phyloP scores from a whole-genome alignment of 2,888 invertebrate species.

The Tribolium freemani region DNA sequence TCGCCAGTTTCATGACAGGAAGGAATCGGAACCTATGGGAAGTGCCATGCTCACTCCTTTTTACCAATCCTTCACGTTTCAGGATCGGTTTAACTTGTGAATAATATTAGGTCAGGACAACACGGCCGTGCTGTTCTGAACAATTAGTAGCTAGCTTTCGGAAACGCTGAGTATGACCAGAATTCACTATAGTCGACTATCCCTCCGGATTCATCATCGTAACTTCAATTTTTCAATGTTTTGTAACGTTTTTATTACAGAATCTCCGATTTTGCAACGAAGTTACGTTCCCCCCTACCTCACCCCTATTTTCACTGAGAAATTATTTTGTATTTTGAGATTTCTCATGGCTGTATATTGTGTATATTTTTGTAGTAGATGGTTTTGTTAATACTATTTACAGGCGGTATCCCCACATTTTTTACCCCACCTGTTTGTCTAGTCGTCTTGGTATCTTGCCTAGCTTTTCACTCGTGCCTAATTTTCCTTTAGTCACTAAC shows the following conservation, averaged over 20 bases:
- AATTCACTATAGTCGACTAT: slow-evolving; percentile 28
- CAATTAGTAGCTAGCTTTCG: slow-evolving; percentile 34
- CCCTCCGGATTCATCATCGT: slow-evolving; percentile 34
- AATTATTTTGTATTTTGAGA: slow-evolving; percentile 58
- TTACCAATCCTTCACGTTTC: slow-evolving; percentile 52
- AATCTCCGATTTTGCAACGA: slow-evolving; percentile 42
- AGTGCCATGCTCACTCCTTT: slow-evolving; percentile 66
- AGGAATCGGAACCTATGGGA: slow-evolving; percentile 65
- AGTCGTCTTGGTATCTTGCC: slow-evolving; percentile 38
- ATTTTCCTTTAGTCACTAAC: slow-evolving; percentile 39
- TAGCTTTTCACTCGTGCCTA: slow-evolving; percentile 30
- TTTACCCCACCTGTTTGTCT: slow-evolving; percentile 22
- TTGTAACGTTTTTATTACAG: slow-evolving; percentile 38
- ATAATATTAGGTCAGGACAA: slow-evolving; percentile 43
- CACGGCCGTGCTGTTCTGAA: slow-evolving; percentile 21
- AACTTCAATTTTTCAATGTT: slow-evolving; percentile 38
- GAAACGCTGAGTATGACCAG: slow-evolving; percentile 40
- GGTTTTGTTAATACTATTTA: slow-evolving; percentile 29
- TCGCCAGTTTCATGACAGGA: slow-evolving; percentile 53
- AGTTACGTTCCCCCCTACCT: slow-evolving; percentile 47
- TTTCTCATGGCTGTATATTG: slow-evolving; percentile 62
- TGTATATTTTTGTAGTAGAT: slow-evolving; percentile 61
- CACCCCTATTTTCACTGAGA: slow-evolving; percentile 52
- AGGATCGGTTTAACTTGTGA: slow-evolving; percentile 60
- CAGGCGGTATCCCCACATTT: slow-evolving; percentile 41